A percentile compares a stretch with the other conserved stretches of the same genome.
These are phyloP conservation scores for Cyanoderma ruficeps DNA, from an alignment of 2,113 vertebrate genomes.

Conservation along the genomic window DNA sequence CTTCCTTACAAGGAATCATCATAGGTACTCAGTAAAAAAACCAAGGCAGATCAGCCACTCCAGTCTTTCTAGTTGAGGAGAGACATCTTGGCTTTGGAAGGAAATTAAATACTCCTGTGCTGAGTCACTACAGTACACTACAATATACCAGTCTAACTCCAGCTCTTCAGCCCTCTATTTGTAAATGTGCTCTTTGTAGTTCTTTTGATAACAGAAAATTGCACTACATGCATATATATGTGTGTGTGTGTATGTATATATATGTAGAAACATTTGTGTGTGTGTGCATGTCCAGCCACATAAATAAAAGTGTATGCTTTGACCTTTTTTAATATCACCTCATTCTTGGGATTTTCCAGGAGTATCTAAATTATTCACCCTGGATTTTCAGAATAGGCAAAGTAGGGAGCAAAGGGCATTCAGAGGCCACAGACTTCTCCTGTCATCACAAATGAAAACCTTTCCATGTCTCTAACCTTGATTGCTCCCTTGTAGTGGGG, in stretches of 20 bases:
- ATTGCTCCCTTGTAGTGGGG: neutral
- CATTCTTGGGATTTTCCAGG: neutral
- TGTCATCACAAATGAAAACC: neutral
- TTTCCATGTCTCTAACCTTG: neutral
- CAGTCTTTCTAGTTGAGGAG: neutral
- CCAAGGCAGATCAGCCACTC: neutral
- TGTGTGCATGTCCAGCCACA: neutral
- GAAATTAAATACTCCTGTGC: neutral
- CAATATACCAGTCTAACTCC: neutral
- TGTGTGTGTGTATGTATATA: neutral
- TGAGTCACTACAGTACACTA: neutral
- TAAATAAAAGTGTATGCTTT: neutral
- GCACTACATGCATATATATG: fast-evolving
- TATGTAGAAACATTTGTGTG: neutral
- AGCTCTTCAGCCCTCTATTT: neutral
- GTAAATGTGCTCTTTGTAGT: neutral
- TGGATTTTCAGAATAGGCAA: neutral
- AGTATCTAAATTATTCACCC: neutral
- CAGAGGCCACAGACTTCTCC: neutral
- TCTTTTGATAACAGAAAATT: neutral
- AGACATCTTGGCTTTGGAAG: neutral
- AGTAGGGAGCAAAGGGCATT: neutral
- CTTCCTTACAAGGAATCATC: neutral
- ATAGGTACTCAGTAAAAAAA: neutral
- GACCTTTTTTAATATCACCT: neutral